phyloP scores from a whole-genome alignment of 2,888 invertebrate species.

The Physocephala rufipes region DNA sequence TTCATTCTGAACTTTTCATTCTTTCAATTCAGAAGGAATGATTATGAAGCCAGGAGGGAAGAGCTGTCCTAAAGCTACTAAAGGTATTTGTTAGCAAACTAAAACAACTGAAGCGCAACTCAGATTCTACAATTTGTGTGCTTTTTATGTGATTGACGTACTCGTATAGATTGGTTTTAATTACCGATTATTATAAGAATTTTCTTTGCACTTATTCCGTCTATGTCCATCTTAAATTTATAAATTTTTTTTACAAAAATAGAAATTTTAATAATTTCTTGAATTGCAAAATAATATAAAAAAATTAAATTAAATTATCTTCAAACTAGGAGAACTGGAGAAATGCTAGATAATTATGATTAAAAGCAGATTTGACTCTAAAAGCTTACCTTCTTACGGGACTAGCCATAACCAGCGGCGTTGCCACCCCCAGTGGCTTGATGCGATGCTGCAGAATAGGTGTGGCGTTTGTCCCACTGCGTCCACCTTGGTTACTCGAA shows the following conservation, averaged over 20 bases:
- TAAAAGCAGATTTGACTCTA: not conserved
- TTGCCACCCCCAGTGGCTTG: conserved; percentile 88
- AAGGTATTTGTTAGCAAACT: too few species aligned
- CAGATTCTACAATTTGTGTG: too few species aligned
- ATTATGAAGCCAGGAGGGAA: too few species aligned
- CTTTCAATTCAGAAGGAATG: too few species aligned
- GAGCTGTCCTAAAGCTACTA: too few species aligned
- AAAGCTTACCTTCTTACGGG: conserved; percentile 82
- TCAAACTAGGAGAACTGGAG: conserved; percentile 12
- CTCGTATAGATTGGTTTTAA: conserved; percentile 33
- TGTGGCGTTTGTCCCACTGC: conserved; percentile 69
- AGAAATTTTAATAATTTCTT: conserved; percentile 25
- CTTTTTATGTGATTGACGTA: too few species aligned
- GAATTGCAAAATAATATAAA: conserved; percentile 29
- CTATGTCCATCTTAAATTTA: conserved; percentile 48
- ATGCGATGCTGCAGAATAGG: conserved; percentile 92
- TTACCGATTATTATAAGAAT: conserved; percentile 48
- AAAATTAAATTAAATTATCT: conserved; percentile 16
- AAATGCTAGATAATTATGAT: not conserved
- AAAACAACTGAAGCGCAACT: too few species aligned
- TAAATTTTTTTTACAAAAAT: conserved; percentile 28
- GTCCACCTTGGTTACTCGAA: conserved; percentile 62
- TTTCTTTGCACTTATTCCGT: conserved; percentile 43
- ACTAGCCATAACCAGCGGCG: conserved; percentile 86
- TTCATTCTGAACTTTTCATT: too few species aligned